These are phyloP conservation scores for Araneus ventricosus DNA, from an alignment of 1,140 invertebrate genomes.

Conservation along the genomic window DNA sequence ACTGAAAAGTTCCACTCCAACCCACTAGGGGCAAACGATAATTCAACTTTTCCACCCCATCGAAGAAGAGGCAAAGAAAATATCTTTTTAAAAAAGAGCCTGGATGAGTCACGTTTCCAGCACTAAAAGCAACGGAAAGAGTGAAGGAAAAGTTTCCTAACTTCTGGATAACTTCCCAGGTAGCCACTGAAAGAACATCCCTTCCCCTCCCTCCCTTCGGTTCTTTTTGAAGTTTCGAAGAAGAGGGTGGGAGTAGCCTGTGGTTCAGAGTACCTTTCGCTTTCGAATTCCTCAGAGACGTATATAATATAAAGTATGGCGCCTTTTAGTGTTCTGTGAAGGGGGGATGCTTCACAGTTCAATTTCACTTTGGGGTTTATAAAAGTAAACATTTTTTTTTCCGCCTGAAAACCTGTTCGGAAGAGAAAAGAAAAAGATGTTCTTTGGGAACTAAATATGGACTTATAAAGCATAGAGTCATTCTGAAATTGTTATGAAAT, in stretches of 20 bases:
- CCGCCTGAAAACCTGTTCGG: too few species aligned
- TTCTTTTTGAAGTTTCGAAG: not conserved
- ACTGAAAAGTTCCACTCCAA: too few species aligned
- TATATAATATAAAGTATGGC: not conserved
- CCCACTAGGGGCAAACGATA: too few species aligned
- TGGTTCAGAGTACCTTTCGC: not conserved
- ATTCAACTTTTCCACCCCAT: too few species aligned
- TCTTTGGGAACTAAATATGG: not conserved
- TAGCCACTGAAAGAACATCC: not conserved
- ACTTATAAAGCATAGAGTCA: too few species aligned
- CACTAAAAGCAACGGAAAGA: too few species aligned
- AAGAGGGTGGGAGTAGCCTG: too few species aligned
- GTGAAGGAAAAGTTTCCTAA: not conserved
- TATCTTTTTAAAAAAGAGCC: too few species aligned
- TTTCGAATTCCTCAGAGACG: not conserved
- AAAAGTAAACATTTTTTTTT: not conserved
- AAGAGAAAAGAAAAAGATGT: not conserved
- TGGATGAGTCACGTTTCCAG: too few species aligned
- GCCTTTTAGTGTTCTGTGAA: not conserved
- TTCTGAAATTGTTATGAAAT: too few species aligned
- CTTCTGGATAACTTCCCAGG: not conserved
- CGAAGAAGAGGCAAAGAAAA: too few species aligned
- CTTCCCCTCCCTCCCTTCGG: too few species aligned
- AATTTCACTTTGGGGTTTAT: not conserved
- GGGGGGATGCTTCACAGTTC: not conserved